Conservation (phyloP, 2,888 invertebrate genomes). For the Sminthurides aquaticus region DNA sequence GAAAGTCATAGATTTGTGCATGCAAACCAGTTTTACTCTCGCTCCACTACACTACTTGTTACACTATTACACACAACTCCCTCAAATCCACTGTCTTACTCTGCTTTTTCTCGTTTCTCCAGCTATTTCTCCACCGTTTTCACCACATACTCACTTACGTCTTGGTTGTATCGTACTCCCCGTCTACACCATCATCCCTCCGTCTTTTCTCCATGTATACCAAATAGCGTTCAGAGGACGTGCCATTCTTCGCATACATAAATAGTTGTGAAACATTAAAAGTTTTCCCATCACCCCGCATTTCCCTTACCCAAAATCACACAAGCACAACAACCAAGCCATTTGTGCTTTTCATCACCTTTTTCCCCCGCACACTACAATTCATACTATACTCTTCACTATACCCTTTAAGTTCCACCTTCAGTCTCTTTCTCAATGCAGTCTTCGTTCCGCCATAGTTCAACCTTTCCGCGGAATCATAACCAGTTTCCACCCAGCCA, state of each 20-base stretch:
- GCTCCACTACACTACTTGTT: conserved; percentile 26
- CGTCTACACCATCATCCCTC: no score
- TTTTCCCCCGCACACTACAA: neutral
- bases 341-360: conserved; percentile 25
- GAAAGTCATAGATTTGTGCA: conserved; percentile 33
- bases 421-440: no score
- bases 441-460: no score
- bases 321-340: conserved; percentile 26
- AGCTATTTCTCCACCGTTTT: no score
- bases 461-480: no score
- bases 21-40: conserved; percentile 29
- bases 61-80: conserved; percentile 26
- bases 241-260: conserved; percentile 39
- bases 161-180: no score
- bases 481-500: no score
- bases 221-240: conserved; percentile 35
- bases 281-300: conserved; percentile 26
- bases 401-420: no score
- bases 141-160: no score
- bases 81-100: conserved; percentile 9
- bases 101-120: conserved; percentile 3
- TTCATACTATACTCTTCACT: conserved; percentile 3
- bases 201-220: conserved; percentile 27
- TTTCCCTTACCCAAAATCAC: conserved; percentile 24
- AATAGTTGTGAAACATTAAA: conserved; percentile 34